Base-by-base conservation (phyloP, 2,888 invertebrate genomes). In the Coelopa pilipes region DNA sequence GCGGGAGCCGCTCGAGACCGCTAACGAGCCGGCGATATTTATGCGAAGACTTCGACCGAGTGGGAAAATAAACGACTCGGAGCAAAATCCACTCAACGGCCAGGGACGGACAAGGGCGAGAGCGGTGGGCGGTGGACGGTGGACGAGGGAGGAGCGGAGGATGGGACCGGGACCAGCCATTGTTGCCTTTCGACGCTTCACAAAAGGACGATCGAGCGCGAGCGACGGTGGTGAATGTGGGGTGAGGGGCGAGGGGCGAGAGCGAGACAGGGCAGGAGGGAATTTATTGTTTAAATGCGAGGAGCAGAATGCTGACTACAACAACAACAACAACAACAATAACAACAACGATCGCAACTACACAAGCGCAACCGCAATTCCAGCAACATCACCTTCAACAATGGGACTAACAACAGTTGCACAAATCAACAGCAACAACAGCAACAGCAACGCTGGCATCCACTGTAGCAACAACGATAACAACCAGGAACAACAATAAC, bases 21-120 rank as follows among this genome's bases (percentile, higher is more conserved):
- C 72, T 72, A 72, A 72, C 67, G 67, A 72, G 67, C 67, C 21
- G 13, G 19, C 17, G 24, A 19, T 53, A 71, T 71, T 71, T 53
- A 63, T 63, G 55, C 19, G 55, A 71, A 53, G 63, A 60, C 47
- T 49, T 57, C 17, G 21, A 70, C 60, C 46, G 19, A 57, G 21
- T 19, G 21, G 63, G 46, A 3, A 46, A 46, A 13, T 45, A 46
- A 17, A 63, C 13, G 24, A 63, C 34, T 15, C 34, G 46, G 12
- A 63, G 46, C 9, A 46, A 59, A 47, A 12, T 7, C 15, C 47
- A 34, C 34, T 34, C 34, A 7, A 34, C 34, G 34, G 34, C 24
- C 24, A 63, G 4, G 17, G 34, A 46, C 11, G 46, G 63, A 45
- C n/a, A n/a, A 63, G 46, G 13, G 19, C 1, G 17, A 17, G n/a